Conservation (phyloP, 2,888 invertebrate genomes). For the Brachyptera risi region DNA sequence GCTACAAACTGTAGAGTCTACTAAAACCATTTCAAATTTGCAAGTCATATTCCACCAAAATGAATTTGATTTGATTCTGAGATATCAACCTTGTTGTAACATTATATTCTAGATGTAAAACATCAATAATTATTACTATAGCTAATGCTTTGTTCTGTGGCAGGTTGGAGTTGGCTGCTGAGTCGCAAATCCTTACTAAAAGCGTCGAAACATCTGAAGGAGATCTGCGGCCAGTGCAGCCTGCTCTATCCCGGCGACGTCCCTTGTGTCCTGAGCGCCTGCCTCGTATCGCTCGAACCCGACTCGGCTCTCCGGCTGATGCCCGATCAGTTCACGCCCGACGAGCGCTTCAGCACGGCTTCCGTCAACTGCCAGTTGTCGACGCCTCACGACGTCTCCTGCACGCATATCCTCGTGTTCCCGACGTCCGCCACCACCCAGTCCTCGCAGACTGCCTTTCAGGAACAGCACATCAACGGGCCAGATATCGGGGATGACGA, state of each 20-base stretch:
- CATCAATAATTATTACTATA: no score
- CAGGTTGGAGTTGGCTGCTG: constrained; percentile 89
- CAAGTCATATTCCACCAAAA: no score
- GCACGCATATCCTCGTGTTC: constrained; percentile 97
- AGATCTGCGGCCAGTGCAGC: constrained; percentile 85
- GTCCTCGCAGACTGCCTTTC: constrained; percentile 69
- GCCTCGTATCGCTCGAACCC: constrained; percentile 92
- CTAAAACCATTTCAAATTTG: no score
- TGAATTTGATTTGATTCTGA: no score
- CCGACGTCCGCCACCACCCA: constrained; percentile 91
- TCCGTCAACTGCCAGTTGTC: constrained; percentile 86
- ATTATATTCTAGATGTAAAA: no score
- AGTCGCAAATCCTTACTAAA: constrained; percentile 86
- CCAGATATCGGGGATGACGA: constrained; percentile 64
- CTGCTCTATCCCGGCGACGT: constrained; percentile 75
- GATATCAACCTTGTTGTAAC: no score
- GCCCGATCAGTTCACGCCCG: constrained; percentile 95
- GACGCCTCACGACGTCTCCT: constrained; percentile 94
- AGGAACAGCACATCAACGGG: constrained; percentile 62
- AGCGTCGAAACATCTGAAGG: constrained; percentile 83
- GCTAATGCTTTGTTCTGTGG: no score
- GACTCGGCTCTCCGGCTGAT: constrained; percentile 82
- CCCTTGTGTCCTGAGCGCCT: constrained; percentile 95
- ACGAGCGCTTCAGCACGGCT: constrained; percentile 83
- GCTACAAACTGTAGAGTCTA: no score